Conservation (phyloP, 2,797 vertebrate genomes). For the Rhinoraja longicauda region DNA sequence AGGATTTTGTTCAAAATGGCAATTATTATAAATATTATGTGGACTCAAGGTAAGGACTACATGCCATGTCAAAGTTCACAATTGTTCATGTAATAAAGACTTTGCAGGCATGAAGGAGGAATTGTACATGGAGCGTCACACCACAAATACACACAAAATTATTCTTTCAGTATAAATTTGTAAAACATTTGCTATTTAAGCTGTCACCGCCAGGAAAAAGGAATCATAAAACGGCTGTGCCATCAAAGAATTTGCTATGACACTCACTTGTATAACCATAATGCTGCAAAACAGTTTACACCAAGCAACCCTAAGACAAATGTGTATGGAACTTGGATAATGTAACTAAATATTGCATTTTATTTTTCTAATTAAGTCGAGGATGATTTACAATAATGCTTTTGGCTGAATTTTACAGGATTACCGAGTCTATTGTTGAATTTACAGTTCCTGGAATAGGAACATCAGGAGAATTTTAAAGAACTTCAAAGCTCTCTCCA, state of each 20-base stretch:
- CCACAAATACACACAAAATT: neutral
- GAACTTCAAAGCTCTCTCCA: neutral
- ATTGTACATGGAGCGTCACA: neutral
- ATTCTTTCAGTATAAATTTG: neutral
- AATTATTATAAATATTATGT: neutral
- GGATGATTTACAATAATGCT: neutral
- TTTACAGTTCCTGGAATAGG: neutral
- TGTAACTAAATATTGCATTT: slow-evolving; percentile 22
- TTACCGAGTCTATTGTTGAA: neutral
- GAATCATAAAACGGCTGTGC: neutral
- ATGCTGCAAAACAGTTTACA: neutral
- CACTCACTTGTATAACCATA: neutral
- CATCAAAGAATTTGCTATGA: neutral
- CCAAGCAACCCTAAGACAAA: neutral
- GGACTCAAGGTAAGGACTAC: neutral
- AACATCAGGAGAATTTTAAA: neutral
- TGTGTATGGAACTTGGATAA: neutral
- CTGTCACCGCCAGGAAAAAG: neutral
- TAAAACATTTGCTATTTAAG: neutral
- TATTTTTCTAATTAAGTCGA: neutral
- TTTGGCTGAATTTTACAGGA: slow-evolving; percentile 2
- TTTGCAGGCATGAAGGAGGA: neutral
- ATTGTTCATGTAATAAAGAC: neutral
- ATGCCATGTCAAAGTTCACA: neutral
- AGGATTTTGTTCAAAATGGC: neutral